Evolutionary conservation across 2,888 invertebrate genomes (phyloP), one percentile per base, ranked within the genome.

Genomic region (Cremastinae sp.): DNA sequence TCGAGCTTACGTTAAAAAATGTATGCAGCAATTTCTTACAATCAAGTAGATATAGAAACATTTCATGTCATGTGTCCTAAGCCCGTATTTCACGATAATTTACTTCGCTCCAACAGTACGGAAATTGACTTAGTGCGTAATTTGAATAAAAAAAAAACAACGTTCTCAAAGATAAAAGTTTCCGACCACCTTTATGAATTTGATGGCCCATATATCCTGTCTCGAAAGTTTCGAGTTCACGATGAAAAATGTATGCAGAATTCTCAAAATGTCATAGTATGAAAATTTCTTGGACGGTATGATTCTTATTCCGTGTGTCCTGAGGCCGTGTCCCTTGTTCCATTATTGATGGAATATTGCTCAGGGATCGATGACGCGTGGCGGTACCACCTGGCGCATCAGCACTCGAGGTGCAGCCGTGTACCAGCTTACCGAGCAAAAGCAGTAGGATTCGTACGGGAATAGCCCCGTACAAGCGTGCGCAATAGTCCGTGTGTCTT

Each of bases 331-430:
- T 18, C 61, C 39, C 62, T 22, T 55, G 12, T 20, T 70, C 16
- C 53, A 76, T 76, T 74, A 79, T 78, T 75, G 79, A 79, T 79
- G 76, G 66, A 72, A 74, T 78, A 79, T 78, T 69, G 72, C 66
- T 66, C 51, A n/a, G 55, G 76, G 77, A 79, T 80, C 79, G 79
- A 79, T 79, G 77, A 73, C 64, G 69, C 62, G 73, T 78, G 75
- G 62, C 68, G 73, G 79, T 78, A 75, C 79, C 79, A 79, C 73
- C 79, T 79, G 78, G 79, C 69, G 77, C 71, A 71, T 68, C 68
- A 64, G 70, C 62, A 74, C 65, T 28, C 16, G 55, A 68, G 59
- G 74, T 61, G 74, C 72, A 65, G 53, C 47, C 53, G 35, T 37
- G 66, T 56, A 68, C 62, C 59, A 53, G 53, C 64, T 55, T 70